Base-by-base conservation (phyloP, 2,797 vertebrate genomes). In the Gadopsis bispinosus region DNA sequence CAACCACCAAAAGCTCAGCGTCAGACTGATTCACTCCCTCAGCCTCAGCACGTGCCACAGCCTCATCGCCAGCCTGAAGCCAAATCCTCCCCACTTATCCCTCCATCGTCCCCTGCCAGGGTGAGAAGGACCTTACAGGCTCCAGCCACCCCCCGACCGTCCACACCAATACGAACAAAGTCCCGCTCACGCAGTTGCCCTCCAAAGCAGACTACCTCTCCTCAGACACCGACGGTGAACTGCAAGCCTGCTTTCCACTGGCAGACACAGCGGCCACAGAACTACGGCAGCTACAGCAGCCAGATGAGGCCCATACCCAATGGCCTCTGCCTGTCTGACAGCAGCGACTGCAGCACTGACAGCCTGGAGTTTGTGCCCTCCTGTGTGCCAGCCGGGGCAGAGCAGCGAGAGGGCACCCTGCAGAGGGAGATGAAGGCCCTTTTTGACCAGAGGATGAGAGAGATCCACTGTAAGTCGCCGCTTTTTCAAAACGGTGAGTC, bases 371-470 rank as follows among this genome's bases (percentile, higher is more conserved):
- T 91, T 54, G 67, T 83, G 41, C 89, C 91, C 55, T 81, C 70
- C 78, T 43, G 75, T n/a, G 88, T 87, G 78, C 87, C 95, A 17
- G 94, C 93, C 61, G 91, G 90, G 56, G 81, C 92, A 71, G 93
- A 89, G 86, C 95, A 95, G 91, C 95, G 89, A 39, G 96, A 94
- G 55, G 97, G 98, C 88, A 98, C 97, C 64, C 95, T 98, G 69
- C 98, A 98, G 95, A 95, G 97, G 90, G 98, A 99, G 95, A 97
- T 99, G 97, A 98, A 97, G 54, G 96, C 96, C 80, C 95, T 99
- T 89, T 99, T 99, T 82, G 89, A 97, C 83, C 96, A 97, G 95
- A 98, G 96, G 93, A 94, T 99, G 94, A 96, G 95, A 90, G 98
- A 98, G 93, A 96, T 98, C 82, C 96, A 95, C 90, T 98, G 97